Percentiles rank a stretch among this genome's conserved stretches.
Conservation (phyloP, 2,113 vertebrate species). For the Lophotis ruficrista region DNA sequence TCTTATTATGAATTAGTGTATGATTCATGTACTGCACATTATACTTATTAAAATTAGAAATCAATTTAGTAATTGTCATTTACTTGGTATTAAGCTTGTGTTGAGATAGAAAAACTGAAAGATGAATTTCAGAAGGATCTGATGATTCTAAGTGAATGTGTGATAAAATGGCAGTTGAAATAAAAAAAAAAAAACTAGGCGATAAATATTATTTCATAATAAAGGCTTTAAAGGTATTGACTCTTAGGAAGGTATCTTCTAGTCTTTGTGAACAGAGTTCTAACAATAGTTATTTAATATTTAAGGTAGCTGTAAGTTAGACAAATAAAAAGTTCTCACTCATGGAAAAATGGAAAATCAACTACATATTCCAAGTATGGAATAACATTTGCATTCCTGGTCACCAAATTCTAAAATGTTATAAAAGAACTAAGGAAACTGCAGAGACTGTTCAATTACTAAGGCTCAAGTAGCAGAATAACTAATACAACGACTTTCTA, state of each 20-base stretch:
- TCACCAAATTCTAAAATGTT: not conserved
- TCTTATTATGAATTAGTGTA: not conserved
- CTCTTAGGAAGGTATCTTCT: not conserved
- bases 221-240: not conserved
- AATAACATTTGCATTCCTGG: not conserved
- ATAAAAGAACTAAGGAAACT: not conserved
- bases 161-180: not conserved
- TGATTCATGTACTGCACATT: not conserved
- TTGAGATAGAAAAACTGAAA: not conserved
- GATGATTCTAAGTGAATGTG: not conserved
- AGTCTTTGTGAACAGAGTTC: not conserved
- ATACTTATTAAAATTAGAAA: not conserved
- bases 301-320: not conserved
- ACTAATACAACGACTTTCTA: not conserved
- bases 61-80: not conserved
- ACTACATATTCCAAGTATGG: not conserved
- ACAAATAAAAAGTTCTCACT: not conserved
- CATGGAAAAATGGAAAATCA: not conserved
- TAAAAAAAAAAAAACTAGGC: not conserved
- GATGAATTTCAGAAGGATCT: not conserved
- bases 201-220: not conserved
- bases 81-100: not conserved
- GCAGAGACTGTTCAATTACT: not conserved
- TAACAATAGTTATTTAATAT: not conserved
- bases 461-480: not conserved